Percentiles rank a stretch among this genome's conserved stretches.
Evolutionary conservation across 2,797 vertebrate genomes (phyloP).

Genomic region (Brotula barbata): DNA sequence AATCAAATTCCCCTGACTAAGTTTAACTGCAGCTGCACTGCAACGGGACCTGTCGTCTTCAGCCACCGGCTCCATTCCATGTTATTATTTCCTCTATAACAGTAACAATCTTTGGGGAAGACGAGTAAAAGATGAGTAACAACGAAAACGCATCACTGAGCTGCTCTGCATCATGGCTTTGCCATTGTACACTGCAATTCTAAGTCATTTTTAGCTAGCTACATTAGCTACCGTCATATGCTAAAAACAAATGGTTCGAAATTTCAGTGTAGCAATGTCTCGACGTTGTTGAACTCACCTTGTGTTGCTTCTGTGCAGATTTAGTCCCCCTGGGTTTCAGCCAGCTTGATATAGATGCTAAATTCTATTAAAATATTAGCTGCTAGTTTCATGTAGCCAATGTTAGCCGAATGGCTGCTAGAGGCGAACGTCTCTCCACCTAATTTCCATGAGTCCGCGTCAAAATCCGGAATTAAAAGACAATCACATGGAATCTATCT

Average conservation of each 20-base stretch:
- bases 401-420: slow-evolving; percentile 17
- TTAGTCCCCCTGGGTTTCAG: neutral
- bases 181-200: neutral
- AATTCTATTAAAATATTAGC: slow-evolving; percentile 11
- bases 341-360: slow-evolving; percentile 16
- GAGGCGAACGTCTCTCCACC: neutral
- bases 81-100: too few species aligned
- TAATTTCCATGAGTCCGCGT: neutral
- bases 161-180: too few species aligned
- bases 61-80: too few species aligned
- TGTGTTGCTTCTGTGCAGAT: neutral
- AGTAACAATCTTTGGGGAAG: too few species aligned
- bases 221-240: neutral
- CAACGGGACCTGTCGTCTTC: too few species aligned
- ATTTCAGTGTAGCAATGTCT: neutral
- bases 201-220: neutral
- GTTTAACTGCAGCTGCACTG: too few species aligned
- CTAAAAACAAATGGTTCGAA: neutral
- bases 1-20: too few species aligned
- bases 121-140: too few species aligned
- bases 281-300: slow-evolving; percentile 39
- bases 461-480: neutral
- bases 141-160: too few species aligned
- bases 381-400: slow-evolving; percentile 15
- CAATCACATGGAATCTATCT: neutral